These are phyloP conservation scores for Capromys pilorides DNA, from an alignment of 2,797 vertebrate genomes.

Conservation along the genomic window DNA sequence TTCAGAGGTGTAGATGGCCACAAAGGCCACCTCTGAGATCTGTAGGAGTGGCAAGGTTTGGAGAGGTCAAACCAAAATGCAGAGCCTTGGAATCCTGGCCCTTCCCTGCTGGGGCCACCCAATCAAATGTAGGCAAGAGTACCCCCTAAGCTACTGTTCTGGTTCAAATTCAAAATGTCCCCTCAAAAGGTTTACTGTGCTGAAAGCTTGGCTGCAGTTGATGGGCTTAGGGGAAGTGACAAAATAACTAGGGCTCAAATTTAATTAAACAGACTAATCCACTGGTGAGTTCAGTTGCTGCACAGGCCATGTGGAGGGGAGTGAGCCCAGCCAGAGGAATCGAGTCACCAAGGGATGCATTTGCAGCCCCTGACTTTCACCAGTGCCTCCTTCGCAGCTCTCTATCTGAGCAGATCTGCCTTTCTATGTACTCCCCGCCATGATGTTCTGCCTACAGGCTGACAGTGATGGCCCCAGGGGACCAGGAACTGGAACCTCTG, in stretches of 20 bases:
- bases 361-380: neutral
- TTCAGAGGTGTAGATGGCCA: constrained; percentile 69
- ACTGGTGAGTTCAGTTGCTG: neutral
- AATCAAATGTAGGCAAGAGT: neutral
- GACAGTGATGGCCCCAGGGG: neutral
- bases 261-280: neutral
- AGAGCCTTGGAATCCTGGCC: neutral
- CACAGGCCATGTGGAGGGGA: neutral
- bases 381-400: neutral
- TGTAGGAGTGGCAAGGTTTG: constrained; percentile 55
- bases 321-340: neutral
- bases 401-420: neutral
- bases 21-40: constrained; percentile 74
- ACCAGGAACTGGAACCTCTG: neutral
- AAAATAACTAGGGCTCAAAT: neutral
- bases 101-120: neutral
- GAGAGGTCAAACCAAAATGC: neutral
- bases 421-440: neutral
- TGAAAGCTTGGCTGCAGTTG: neutral
- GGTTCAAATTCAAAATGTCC: neutral
- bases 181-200: neutral
- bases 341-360: neutral
- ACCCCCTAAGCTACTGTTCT: neutral
- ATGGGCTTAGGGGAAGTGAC: neutral
- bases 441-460: neutral